These are phyloP conservation scores for Gallinago media DNA, from an alignment of 2,113 vertebrate genomes.

Conservation along the genomic window DNA sequence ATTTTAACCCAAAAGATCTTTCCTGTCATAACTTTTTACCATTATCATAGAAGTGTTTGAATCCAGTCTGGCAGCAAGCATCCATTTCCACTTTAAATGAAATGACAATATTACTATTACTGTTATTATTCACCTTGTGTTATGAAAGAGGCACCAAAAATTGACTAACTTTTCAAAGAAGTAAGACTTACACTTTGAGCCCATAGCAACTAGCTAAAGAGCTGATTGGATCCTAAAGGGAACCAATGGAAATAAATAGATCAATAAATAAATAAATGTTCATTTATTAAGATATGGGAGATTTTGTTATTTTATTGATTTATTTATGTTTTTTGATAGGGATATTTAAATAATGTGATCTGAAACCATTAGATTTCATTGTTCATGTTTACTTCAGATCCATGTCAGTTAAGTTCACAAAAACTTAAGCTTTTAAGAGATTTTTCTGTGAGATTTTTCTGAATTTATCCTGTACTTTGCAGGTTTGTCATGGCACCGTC, in stretches of 20 bases:
- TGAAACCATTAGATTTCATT: not conserved
- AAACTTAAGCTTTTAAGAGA: not conserved
- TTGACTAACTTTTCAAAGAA: not conserved
- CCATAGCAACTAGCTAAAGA: not conserved
- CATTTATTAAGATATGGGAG: not conserved
- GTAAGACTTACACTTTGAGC: not conserved
- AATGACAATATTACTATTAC: not conserved
- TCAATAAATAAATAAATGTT: not conserved
- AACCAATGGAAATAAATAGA: not conserved
- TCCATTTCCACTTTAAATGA: not conserved
- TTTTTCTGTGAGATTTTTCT: not conserved
- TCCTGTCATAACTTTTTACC: conserved; percentile 52
- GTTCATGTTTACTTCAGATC: not conserved
- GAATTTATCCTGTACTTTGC: not conserved
- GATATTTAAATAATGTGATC: not conserved
- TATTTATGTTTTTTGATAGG: too few species aligned
- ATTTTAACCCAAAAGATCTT: conserved; percentile 38
- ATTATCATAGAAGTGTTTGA: not conserved
- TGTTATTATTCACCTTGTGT: not conserved
- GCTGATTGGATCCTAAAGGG: not conserved
- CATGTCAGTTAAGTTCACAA: not conserved
- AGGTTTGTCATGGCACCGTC: not conserved
- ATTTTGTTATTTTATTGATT: not conserved
- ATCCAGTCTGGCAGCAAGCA: conserved; percentile 22
- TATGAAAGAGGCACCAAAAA: not conserved